These are phyloP conservation scores for Etheostoma spectabile DNA, from an alignment of 2,113 vertebrate genomes.

Conservation along the genomic window DNA sequence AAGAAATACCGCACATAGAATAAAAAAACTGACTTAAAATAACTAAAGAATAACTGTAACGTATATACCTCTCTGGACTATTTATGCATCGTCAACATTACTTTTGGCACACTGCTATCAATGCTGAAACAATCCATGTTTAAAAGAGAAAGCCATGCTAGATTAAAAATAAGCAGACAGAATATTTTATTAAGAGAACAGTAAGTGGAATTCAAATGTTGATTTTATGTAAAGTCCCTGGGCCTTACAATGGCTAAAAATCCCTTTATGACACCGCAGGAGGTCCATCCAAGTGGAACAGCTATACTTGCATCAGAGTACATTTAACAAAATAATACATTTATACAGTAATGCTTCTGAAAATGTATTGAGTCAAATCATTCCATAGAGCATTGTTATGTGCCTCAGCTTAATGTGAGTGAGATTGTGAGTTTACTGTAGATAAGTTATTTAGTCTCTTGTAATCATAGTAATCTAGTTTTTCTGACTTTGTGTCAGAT, in stretches of 20 bases:
- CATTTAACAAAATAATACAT: conserved; percentile 23
- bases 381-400: background rate
- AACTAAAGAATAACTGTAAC: background rate
- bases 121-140: conserved; percentile 14
- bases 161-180: conserved; percentile 34
- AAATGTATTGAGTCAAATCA: background rate
- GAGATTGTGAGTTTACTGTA: background rate
- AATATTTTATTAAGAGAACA: conserved; percentile 45
- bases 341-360: background rate
- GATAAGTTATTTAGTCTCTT: background rate
- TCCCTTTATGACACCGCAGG: conserved; percentile 30
- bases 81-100: conserved; percentile 10
- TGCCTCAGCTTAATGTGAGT: background rate
- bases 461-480: background rate
- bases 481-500: conserved; percentile 17
- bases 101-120: conserved; percentile 10
- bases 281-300: conserved; percentile 34
- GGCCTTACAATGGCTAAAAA: conserved; percentile 48
- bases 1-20: background rate
- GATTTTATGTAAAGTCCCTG: conserved; percentile 39
- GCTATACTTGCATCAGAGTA: conserved; percentile 32
- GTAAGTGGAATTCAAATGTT: conserved; percentile 51
- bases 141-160: background rate
- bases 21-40: conserved; percentile 19
- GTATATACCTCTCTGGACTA: background rate